Percentiles rank a stretch among this genome's conserved stretches.
Conservation (phyloP, 2,888 invertebrate genomes). For the Caenorhabditis virilis region DNA sequence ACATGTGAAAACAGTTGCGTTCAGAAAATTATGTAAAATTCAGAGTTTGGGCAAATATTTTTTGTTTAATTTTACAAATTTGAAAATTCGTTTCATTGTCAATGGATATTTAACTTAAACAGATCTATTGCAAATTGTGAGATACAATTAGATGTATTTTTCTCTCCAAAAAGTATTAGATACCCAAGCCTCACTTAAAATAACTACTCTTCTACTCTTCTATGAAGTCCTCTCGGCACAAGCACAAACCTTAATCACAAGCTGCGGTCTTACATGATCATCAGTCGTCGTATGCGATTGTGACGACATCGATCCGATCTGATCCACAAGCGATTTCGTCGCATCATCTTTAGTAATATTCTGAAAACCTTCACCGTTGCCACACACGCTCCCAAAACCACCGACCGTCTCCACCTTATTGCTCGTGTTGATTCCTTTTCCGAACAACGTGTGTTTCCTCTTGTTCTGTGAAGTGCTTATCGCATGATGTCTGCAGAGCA, state of each 20-base stretch:
- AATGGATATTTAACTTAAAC: too few species aligned
- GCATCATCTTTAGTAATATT: constrained; percentile 26
- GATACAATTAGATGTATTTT: too few species aligned
- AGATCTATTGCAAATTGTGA: too few species aligned
- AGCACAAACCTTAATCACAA: constrained; percentile 34
- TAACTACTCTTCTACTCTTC: too few species aligned
- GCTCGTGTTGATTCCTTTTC: constrained; percentile 11
- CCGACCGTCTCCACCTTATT: constrained; percentile 27
- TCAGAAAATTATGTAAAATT: too few species aligned
- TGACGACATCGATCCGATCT: constrained; percentile 23
- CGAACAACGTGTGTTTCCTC: constrained; percentile 39
- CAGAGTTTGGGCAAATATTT: too few species aligned
- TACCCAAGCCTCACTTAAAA: too few species aligned
- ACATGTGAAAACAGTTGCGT: too few species aligned
- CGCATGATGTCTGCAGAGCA: constrained; percentile 52
- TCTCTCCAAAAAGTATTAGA: not conserved
- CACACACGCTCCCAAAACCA: not conserved
- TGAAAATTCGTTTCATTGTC: too few species aligned
- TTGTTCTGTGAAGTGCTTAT: constrained; percentile 39
- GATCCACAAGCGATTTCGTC: constrained; percentile 28
- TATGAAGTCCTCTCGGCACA: constrained; percentile 5
- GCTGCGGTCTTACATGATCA: constrained; percentile 37
- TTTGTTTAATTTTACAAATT: too few species aligned
- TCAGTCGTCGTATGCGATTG: constrained; percentile 32
- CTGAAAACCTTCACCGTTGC: constrained; percentile 1